Conservation (phyloP, 2,113 vertebrate genomes). For the Jacana jacana region DNA sequence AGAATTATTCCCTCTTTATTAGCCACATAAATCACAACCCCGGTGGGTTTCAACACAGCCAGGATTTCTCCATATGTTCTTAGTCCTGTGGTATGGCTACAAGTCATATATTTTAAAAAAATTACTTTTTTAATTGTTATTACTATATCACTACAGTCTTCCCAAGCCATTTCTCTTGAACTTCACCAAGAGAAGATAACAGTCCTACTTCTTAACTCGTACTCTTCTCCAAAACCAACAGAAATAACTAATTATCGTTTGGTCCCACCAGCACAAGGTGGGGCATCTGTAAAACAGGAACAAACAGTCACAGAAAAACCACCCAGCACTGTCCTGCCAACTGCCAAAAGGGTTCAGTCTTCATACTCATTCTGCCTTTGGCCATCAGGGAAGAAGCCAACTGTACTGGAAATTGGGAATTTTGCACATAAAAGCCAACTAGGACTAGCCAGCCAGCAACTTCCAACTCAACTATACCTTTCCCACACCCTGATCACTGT, state of each 20-base stretch:
- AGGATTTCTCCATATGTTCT: not conserved
- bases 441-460: not conserved
- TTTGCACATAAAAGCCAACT: not conserved
- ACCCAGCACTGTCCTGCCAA: not conserved
- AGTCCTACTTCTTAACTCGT: not conserved
- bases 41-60: not conserved
- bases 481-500: accelerated
- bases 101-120: not conserved
- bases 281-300: not conserved
- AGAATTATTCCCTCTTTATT: not conserved
- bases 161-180: not conserved
- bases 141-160: not conserved
- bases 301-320: too few species aligned
- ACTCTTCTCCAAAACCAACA: not conserved
- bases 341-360: not conserved
- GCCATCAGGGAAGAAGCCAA: not conserved
- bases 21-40: not conserved
- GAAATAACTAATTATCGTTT: not conserved
- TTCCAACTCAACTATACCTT: not conserved
- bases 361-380: not conserved
- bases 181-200: not conserved
- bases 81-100: not conserved
- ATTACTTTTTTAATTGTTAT: not conserved
- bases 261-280: not conserved
- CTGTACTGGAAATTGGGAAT: not conserved